Percentiles rank a stretch among this genome's conserved stretches.
These are phyloP conservation scores for Amniataba percoides DNA, from an alignment of 2,797 vertebrate genomes.

Conservation along the genomic window DNA sequence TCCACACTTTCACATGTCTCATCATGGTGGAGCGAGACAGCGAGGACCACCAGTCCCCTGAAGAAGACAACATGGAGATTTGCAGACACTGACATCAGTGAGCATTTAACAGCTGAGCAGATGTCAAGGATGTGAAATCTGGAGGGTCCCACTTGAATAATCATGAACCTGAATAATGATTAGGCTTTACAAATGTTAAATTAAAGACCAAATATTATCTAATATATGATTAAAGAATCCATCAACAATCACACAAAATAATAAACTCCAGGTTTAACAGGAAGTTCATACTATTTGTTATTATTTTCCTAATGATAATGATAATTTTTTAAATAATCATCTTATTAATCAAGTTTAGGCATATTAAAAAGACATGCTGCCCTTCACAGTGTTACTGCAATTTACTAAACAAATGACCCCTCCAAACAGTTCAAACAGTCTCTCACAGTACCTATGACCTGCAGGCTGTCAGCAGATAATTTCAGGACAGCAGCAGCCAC, in stretches of 20 bases:
- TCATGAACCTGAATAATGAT: neutral
- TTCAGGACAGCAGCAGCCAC: constrained; percentile 59
- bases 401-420: neutral
- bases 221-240: neutral
- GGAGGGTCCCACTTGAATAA: neutral
- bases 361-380: neutral
- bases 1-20: constrained; percentile 75
- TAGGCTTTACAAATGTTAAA: neutral
- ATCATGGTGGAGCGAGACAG: constrained; percentile 54
- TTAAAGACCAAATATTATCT: too few relatives aligned
- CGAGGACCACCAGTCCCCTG: constrained; percentile 69
- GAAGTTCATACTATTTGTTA: too few relatives aligned
- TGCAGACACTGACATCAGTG: neutral
- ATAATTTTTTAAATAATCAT: too few relatives aligned
- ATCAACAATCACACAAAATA: neutral
- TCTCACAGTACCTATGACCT: constrained; percentile 74
- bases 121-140: neutral
- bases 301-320: too few relatives aligned
- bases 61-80: constrained; percentile 3
- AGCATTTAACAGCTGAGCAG: neutral
- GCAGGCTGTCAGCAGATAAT: constrained; percentile 58
- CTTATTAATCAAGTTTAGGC: too few relatives aligned
- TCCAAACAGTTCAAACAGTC: neutral
- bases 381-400: neutral
- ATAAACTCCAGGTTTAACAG: neutral